Evolutionary conservation across 2,113 vertebrate species (phyloP), one percentile per base, ranked within the genome.

Genomic region (Emydura subglobosa): DNA sequence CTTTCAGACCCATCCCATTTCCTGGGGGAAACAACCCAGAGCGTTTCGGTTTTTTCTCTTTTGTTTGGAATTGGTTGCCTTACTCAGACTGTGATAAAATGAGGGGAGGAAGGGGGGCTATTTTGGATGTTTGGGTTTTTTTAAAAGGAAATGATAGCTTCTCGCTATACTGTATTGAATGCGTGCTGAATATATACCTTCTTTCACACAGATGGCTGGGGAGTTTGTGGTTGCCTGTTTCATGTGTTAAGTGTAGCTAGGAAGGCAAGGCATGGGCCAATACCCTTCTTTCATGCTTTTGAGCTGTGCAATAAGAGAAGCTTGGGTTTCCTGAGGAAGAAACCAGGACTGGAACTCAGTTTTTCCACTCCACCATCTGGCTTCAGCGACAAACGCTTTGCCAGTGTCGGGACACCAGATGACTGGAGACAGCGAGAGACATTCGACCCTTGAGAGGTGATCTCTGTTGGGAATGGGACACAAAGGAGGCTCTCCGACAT

Each of bases 81-180:
- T 8, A 9, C 10, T 86, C 0, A 3, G 89, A 50, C 44, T 65
- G 53, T 50, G 57, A 39, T 0, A 0, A 94, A 86, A 10, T 4
- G 54, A 79, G 61, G 83, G 42, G 82, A 78, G 86, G 84, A 80
- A 34, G 61, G 95, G 96, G 95, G 61, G 93, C 84, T 0, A 2
- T n/a, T 51, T 85, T 54, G 84, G 85, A 94, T 84, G 81, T 68
- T 81, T 85, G 54, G 83, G 29, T 44, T 61, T 65, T 61, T 91
- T 86, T 90, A 89, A 50, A 94, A 94, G 94, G 90, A 76, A 97
- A 86, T 2, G 6, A 90, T 94, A 94, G 95, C 93, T 94, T 96
- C 89, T 97, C 93, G 95, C 95, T 94, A 79, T 94, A 31, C 96
- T 96, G 96, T 97, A 97, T 4, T 86, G 96, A 95, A 95, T 92